phyloP scores from a whole-genome alignment of 92 coral and sea anemone species.

The Parazoanthus atlanticus region DNA sequence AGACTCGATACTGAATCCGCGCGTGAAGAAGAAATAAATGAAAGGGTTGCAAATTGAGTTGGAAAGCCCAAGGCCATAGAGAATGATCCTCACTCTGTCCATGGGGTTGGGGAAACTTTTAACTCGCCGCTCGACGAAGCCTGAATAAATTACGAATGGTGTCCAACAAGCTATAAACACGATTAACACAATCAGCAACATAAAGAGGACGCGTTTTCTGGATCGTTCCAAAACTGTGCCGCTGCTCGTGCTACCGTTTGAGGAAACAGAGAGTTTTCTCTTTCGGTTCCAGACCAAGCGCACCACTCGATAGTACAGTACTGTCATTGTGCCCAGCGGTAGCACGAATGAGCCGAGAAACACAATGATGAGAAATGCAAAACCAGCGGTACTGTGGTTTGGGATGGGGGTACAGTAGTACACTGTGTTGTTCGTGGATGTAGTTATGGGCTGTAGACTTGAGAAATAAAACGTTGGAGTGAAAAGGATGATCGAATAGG shows the following conservation, averaged over 20 bases:
- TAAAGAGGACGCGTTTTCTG: conserved; percentile 54
- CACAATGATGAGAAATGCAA: conserved; percentile 30
- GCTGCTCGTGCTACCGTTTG: conserved; percentile 13
- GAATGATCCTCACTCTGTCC: conserved; percentile 56
- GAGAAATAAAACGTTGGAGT: conserved; percentile 69
- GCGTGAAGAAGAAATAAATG: conserved; percentile 63
- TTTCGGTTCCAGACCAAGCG: conserved; percentile 65
- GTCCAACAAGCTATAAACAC: conserved; percentile 68
- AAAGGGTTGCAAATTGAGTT: conserved; percentile 74
- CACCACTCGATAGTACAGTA: conserved; percentile 54
- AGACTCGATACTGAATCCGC: conserved; percentile 31
- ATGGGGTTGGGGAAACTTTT: conserved; percentile 66
- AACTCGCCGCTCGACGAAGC: conserved; percentile 56
- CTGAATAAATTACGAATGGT: conserved; percentile 70
- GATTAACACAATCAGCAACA: conserved; percentile 55
- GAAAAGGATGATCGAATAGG: conserved; percentile 50
- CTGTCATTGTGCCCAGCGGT: conserved; percentile 60
- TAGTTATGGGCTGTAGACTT: conserved; percentile 50
- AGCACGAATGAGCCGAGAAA: conserved; percentile 61
- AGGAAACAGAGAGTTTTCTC: conserved; percentile 37
- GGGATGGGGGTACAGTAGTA: conserved; percentile 38
- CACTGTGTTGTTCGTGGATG: conserved; percentile 32
- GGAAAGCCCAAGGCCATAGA: conserved; percentile 60
- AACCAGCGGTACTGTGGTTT: conserved; percentile 41
- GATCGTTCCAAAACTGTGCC: conserved; percentile 46